Conservation (phyloP, 2,113 vertebrate genomes). For the Saiga tatarica region DNA sequence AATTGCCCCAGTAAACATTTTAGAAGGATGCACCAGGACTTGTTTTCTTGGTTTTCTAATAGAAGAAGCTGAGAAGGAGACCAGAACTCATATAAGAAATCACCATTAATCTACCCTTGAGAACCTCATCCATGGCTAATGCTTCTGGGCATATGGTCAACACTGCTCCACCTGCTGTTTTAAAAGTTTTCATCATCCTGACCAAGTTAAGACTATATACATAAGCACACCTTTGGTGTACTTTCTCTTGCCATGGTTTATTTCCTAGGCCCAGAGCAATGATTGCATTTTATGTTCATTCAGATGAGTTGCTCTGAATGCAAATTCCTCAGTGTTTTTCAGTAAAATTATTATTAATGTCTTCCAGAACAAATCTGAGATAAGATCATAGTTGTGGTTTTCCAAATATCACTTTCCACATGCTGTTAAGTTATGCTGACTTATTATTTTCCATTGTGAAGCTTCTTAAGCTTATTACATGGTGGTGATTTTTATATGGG, state of each 20-base stretch:
- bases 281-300: constrained; percentile 32
- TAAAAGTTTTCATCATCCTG: not conserved
- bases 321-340: constrained; percentile 37
- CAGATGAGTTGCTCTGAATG: constrained; percentile 39
- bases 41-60: not conserved
- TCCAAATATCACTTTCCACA: constrained; percentile 28
- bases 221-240: not conserved
- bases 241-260: not conserved
- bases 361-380: constrained; percentile 55
- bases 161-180: not conserved
- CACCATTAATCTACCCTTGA: not conserved
- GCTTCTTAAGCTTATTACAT: constrained; percentile 46
- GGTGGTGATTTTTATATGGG: constrained; percentile 60
- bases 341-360: constrained; percentile 54
- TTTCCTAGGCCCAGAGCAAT: constrained; percentile 18
- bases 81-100: not conserved
- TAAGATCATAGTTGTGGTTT: constrained; percentile 55
- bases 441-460: constrained; percentile 58
- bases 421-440: constrained; percentile 52
- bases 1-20: not conserved
- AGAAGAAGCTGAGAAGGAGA: constrained; percentile 18
- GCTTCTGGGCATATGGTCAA: not conserved
- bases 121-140: not conserved
- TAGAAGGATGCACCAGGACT: not conserved
- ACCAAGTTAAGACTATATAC: not conserved